phyloP scores from a whole-genome alignment of 2,888 invertebrate species.

The Euphydryas editha region DNA sequence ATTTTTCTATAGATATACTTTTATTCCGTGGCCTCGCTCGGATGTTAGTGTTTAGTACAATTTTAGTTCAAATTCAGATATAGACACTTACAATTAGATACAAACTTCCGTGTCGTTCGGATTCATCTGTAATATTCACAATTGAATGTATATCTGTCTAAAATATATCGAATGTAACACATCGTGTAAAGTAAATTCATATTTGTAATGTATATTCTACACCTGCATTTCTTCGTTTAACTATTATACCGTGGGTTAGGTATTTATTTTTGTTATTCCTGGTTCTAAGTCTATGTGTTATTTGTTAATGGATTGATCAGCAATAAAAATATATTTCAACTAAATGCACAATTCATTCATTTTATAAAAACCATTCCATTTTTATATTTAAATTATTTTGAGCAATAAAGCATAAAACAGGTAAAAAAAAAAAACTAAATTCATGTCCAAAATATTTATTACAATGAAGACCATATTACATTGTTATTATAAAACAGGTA shows the following conservation, averaged over 20 bases:
- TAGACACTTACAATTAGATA: slow-evolving; percentile 61
- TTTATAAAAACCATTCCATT: background rate
- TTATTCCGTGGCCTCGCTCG: slow-evolving; percentile 51
- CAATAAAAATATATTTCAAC: slow-evolving; percentile 76
- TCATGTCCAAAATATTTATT: slow-evolving; percentile 81
- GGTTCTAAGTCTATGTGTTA: slow-evolving; percentile 80
- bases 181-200: slow-evolving; percentile 50
- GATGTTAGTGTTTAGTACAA: slow-evolving; percentile 76
- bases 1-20: slow-evolving; percentile 61
- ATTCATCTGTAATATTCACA: slow-evolving; percentile 63
- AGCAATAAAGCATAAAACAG: background rate
- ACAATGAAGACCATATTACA: slow-evolving; percentile 77
- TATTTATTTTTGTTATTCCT: slow-evolving; percentile 81
- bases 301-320: slow-evolving; percentile 78
- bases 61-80: slow-evolving; percentile 72
- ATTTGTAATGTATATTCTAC: slow-evolving; percentile 53
- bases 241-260: slow-evolving; percentile 74
- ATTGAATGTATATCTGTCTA: slow-evolving; percentile 60
- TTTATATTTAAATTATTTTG: background rate
- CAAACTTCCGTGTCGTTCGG: slow-evolving; percentile 45
- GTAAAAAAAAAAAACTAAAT: slow-evolving; percentile 29
- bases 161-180: slow-evolving; percentile 43
- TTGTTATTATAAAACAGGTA: slow-evolving; percentile 81
- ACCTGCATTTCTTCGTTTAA: slow-evolving; percentile 65
- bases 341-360: slow-evolving; percentile 60